A percentile compares a stretch with the other conserved stretches of the same genome.
These are phyloP conservation scores for Chrysotoxum bicinctum DNA, from an alignment of 2,888 invertebrate species.

Conservation along the genomic window DNA sequence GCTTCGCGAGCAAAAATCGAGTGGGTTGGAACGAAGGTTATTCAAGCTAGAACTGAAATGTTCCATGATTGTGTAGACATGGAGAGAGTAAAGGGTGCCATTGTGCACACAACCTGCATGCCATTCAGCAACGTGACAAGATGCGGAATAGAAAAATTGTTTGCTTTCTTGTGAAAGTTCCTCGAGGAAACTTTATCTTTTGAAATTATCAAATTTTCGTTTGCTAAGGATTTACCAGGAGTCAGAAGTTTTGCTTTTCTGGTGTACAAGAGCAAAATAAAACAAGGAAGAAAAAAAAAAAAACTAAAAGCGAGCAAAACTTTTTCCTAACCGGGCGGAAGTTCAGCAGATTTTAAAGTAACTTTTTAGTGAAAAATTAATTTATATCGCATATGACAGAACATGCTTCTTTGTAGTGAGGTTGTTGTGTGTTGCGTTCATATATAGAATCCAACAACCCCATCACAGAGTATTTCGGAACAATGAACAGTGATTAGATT, in stretches of 20 bases:
- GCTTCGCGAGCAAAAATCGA: background rate
- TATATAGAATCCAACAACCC: background rate
- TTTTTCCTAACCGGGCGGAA: constrained; percentile 16
- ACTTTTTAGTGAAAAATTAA: constrained; percentile 47
- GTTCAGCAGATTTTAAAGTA: constrained; percentile 21
- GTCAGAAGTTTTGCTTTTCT: constrained; percentile 51
- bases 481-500: constrained; percentile 56
- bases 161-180: constrained; percentile 35
- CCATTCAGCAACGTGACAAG: constrained; percentile 47
- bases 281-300: background rate
- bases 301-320: background rate
- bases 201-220: constrained; percentile 53
- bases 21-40: background rate
- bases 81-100: background rate
- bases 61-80: background rate
- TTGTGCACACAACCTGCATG: constrained; percentile 31
- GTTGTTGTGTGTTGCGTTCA: constrained; percentile 19
- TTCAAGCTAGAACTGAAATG: background rate
- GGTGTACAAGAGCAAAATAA: background rate
- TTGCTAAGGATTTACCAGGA: constrained; percentile 51
- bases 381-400: constrained; percentile 18
- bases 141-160: constrained; percentile 46
- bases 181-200: constrained; percentile 45
- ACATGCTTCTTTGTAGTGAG: background rate
- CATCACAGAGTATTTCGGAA: constrained; percentile 10